Percentiles rank a stretch among this genome's conserved stretches.
Evolutionary conservation across 2,888 invertebrate species (phyloP).

Genomic region (Pseudoips prasinana): DNA sequence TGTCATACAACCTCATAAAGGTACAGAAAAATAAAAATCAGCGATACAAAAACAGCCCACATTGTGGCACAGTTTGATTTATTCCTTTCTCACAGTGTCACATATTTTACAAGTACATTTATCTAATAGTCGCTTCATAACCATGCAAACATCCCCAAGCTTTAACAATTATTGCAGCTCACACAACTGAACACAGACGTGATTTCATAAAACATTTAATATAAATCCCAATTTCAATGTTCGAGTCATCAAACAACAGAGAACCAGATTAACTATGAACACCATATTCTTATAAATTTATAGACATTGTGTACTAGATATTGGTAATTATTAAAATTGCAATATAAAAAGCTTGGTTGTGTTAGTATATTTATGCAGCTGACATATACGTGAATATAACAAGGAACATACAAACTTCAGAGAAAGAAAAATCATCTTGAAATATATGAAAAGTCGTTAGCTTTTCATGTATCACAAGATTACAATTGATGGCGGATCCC

Average conservation of each 20-base stretch:
- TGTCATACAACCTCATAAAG: no score
- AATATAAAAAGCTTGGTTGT: slow-evolving; percentile 23
- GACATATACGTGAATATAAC: slow-evolving; percentile 26
- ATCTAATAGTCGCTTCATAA: slow-evolving; percentile 48
- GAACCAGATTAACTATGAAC: no score
- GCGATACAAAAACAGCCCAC: slow-evolving; percentile 67
- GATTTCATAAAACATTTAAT: slow-evolving; percentile 18
- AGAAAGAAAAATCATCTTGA: slow-evolving; percentile 10
- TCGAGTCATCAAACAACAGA: no score
- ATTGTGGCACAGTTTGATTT: slow-evolving; percentile 72
- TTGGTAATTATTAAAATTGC: slow-evolving; percentile 2
- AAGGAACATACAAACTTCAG: slow-evolving; percentile 21
- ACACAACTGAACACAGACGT: slow-evolving; percentile 21
- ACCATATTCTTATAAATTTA: no score
- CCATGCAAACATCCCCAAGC: slow-evolving; percentile 42
- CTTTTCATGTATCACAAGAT: no score
- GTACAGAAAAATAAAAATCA: slow-evolving; percentile 32
- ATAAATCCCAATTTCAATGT: slow-evolving; percentile 14
- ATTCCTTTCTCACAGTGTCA: slow-evolving; percentile 66
- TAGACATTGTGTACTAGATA: background rate
- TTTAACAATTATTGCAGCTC: slow-evolving; percentile 33
- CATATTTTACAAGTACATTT: slow-evolving; percentile 53
- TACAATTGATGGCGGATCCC: no score
- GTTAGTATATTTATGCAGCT: slow-evolving; percentile 29
- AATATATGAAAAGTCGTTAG: slow-evolving; percentile 4